Conservation (phyloP, 2,113 vertebrate species). For the Nerophis lumbriciformis region DNA sequence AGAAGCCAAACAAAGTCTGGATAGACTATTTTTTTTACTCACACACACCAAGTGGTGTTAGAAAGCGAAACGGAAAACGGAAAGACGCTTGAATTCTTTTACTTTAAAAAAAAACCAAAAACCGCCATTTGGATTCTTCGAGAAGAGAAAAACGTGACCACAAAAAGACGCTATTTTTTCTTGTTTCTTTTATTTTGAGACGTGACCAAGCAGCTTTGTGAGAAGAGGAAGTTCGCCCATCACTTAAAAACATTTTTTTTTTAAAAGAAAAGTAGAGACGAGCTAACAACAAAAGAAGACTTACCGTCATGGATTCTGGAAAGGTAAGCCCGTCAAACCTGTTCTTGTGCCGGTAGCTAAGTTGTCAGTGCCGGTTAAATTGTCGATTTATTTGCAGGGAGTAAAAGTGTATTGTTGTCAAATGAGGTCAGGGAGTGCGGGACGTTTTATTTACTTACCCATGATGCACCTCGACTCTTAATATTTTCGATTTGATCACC, state of each 20-base stretch:
- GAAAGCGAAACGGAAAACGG: not conserved
- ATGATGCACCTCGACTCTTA: no score
- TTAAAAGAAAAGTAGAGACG: constrained; percentile 12
- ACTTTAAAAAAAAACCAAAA: no score
- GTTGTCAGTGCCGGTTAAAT: no score
- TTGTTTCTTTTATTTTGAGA: no score
- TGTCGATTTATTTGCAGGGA: no score
- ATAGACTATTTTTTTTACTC: not conserved
- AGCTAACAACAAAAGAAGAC: not conserved
- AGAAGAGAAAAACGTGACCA: constrained; percentile 1
- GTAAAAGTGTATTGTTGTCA: no score
- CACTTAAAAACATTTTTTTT: not conserved
- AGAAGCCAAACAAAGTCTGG: not conserved
- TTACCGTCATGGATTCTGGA: constrained; percentile 42
- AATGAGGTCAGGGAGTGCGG: no score
- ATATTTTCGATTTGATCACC: no score
- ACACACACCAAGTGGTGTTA: not conserved
- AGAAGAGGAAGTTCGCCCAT: constrained; percentile 2
- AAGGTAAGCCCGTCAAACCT: constrained; percentile 46
- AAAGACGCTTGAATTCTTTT: not conserved
- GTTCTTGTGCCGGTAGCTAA: not conserved
- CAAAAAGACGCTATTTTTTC: no score
- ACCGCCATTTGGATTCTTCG: no score
- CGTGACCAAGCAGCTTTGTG: not conserved
- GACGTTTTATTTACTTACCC: no score